Conservation (phyloP, 2,113 vertebrate species). For the Hippocampus zosterae region DNA sequence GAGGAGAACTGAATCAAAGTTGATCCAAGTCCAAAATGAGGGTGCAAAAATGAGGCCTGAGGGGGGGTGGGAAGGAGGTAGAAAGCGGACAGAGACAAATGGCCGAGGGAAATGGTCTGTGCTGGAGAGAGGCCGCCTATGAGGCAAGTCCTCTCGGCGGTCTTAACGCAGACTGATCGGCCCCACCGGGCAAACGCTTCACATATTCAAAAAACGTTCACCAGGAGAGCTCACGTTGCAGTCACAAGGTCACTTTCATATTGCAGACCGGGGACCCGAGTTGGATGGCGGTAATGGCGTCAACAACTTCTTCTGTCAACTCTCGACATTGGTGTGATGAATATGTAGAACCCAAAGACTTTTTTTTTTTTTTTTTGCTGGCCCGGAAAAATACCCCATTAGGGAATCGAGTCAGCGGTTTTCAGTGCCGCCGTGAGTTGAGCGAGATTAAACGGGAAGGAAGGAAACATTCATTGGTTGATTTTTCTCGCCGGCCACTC, state of each 20-base stretch:
- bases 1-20: conserved; percentile 48
- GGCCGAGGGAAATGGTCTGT: conserved; percentile 53
- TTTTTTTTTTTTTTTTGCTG: too few relatives aligned
- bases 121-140: conserved; percentile 42
- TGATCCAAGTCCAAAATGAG: conserved; percentile 31
- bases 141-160: conserved; percentile 56
- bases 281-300: background rate
- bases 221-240: background rate
- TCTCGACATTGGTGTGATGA: background rate
- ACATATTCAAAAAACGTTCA: background rate
- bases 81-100: conserved; percentile 66
- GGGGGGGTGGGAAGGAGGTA: conserved; percentile 29
- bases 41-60: conserved; percentile 43
- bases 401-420: too few relatives aligned
- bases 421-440: too few relatives aligned
- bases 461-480: too few relatives aligned
- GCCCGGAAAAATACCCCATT: too few relatives aligned
- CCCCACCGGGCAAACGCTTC: conserved; percentile 35
- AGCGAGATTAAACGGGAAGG: too few relatives aligned
- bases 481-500: too few relatives aligned
- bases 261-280: background rate
- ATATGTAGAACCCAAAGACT: background rate
- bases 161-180: conserved; percentile 63
- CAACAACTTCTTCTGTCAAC: background rate
- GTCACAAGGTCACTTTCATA: background rate